phyloP scores from a whole-genome alignment of 2,797 vertebrate genomes.

The Microchirus variegatus region DNA sequence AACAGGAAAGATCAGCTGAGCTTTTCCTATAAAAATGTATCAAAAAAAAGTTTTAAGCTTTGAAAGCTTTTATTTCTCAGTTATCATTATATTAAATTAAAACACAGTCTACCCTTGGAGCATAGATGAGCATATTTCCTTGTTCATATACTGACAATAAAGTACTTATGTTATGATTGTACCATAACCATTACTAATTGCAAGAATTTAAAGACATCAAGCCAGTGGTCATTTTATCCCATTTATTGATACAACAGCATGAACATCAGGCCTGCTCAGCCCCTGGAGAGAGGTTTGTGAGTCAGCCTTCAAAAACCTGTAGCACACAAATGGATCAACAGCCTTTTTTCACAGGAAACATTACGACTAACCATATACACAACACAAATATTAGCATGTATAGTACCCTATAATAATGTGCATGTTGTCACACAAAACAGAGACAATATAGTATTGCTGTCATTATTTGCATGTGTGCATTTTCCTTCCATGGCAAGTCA shows the following conservation, averaged over 20 bases:
- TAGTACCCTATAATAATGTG: not conserved
- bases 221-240: not conserved
- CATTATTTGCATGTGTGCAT: not conserved
- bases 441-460: too few relatives aligned
- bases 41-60: too few relatives aligned
- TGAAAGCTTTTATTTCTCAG: too few relatives aligned
- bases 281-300: constrained; percentile 76
- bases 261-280: constrained; percentile 75
- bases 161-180: too few relatives aligned
- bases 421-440: not conserved
- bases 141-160: too few relatives aligned
- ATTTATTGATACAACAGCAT: constrained; percentile 52
- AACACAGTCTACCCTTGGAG: too few relatives aligned
- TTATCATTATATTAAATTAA: too few relatives aligned
- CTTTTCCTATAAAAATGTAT: too few relatives aligned
- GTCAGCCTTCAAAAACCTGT: constrained; percentile 75
- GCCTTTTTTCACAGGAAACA: constrained; percentile 15
- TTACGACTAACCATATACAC: constrained; percentile 8
- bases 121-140: too few relatives aligned
- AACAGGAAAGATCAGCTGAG: too few relatives aligned
- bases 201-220: not conserved
- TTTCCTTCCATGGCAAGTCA: not conserved
- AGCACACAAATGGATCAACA: constrained; percentile 28
- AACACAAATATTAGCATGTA: not conserved
- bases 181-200: not conserved